A percentile compares a stretch with the other conserved stretches of the same genome.
Evolutionary conservation across 2,888 invertebrate species (phyloP).

Genomic region (Spisula subtruncata): DNA sequence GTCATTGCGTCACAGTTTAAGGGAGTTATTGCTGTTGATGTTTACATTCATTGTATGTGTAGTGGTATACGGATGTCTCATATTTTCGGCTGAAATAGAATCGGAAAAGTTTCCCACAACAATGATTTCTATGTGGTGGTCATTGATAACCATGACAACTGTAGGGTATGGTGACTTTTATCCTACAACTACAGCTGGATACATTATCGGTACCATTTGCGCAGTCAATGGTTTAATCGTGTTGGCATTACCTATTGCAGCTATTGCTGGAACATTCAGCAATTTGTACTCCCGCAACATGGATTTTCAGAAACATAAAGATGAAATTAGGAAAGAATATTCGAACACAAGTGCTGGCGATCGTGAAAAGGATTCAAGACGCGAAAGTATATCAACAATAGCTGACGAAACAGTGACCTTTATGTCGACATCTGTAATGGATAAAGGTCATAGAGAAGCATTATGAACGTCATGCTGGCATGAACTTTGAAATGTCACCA

Average conservation of each 20-base stretch:
- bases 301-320: constrained; percentile 20
- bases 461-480: too few species aligned
- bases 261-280: constrained; percentile 81
- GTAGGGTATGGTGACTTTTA: constrained; percentile 81
- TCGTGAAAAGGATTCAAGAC: not conserved
- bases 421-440: too few species aligned
- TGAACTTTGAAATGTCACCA: too few species aligned
- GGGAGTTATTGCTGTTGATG: constrained; percentile 76
- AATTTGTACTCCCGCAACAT: constrained; percentile 69
- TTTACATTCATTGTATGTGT: constrained; percentile 76
- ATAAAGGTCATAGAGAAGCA: too few species aligned
- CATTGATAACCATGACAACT: constrained; percentile 80
- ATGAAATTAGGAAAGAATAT: constrained; percentile 1
- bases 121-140: constrained; percentile 78
- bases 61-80: constrained; percentile 78
- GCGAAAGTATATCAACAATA: not conserved
- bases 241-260: constrained; percentile 81
- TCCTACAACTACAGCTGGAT: constrained; percentile 75
- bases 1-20: constrained; percentile 73
- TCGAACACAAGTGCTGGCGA: not conserved
- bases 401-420: too few species aligned
- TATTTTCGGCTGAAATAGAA: constrained; percentile 78
- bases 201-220: constrained; percentile 78
- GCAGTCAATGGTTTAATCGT: constrained; percentile 80
- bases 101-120: constrained; percentile 69